Percentiles rank a stretch among this genome's conserved stretches.
phyloP scores from a whole-genome alignment of 2,888 invertebrate species.

The Hydrotaea diabolus region DNA sequence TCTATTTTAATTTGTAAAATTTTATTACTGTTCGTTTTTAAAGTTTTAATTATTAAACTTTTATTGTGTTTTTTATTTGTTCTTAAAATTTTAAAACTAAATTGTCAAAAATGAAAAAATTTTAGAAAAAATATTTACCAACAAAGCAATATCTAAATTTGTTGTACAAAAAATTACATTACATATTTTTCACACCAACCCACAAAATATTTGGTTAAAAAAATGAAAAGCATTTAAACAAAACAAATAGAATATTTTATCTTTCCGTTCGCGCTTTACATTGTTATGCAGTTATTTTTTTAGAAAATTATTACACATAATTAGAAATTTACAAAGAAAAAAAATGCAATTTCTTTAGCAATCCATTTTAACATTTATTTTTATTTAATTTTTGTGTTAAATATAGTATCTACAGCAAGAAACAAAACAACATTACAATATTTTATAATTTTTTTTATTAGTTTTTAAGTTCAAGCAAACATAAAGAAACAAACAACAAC shows the following conservation, averaged over 20 bases:
- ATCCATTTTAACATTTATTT: background rate
- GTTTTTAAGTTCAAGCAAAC: conserved; percentile 52
- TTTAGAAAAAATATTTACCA: background rate
- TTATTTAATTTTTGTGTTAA: conserved; percentile 3
- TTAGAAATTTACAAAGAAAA: conserved; percentile 5
- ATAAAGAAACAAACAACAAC: conserved; percentile 17
- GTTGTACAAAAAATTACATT: conserved; percentile 18
- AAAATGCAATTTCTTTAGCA: background rate
- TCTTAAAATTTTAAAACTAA: conserved; percentile 23
- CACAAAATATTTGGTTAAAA: background rate
- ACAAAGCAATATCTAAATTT: conserved; percentile 48
- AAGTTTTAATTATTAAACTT: conserved; percentile 20
- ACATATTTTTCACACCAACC: background rate
- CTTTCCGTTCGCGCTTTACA: conserved; percentile 17
- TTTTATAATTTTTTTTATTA: conserved; percentile 44
- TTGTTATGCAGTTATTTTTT: conserved; percentile 1
- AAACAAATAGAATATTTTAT: conserved; percentile 10
- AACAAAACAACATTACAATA: conserved; percentile 46
- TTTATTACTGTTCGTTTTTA: background rate
- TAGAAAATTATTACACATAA: background rate
- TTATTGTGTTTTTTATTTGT: background rate
- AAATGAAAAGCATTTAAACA: conserved; percentile 50
- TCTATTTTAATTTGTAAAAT: conserved; percentile 8
- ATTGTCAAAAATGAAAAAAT: background rate
- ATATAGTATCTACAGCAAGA: conserved; percentile 3